Evolutionary conservation across 2,113 vertebrate genomes (phyloP).

Genomic region (Archocentrus centrarchus): DNA sequence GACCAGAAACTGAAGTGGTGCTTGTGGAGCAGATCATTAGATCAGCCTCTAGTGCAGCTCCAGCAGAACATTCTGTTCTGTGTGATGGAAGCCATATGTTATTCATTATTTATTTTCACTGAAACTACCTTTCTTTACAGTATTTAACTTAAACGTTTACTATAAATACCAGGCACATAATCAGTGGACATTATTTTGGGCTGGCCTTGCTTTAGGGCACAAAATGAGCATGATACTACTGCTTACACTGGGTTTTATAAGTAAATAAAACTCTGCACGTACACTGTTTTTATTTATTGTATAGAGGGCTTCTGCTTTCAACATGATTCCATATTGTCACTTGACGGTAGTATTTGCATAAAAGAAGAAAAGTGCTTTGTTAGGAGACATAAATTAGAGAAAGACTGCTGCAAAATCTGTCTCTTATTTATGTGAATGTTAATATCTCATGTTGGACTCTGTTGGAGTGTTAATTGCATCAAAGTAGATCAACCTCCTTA

Average conservation of each 20-base stretch:
- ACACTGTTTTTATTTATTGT: neutral
- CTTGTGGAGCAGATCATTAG: slow-evolving; percentile 44
- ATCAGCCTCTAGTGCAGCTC: slow-evolving; percentile 38
- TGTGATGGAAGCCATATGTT: slow-evolving; percentile 65
- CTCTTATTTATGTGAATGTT: slow-evolving; percentile 27
- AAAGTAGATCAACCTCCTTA: slow-evolving; percentile 11
- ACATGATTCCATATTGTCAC: neutral
- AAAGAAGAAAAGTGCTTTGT: slow-evolving; percentile 10
- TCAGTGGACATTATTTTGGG: neutral
- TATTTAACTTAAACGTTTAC: slow-evolving; percentile 16
- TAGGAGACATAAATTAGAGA: slow-evolving; percentile 26
- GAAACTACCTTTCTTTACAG: slow-evolving; percentile 3
- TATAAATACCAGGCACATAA: neutral
- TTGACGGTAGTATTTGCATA: slow-evolving; percentile 6
- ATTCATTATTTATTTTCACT: slow-evolving; percentile 68
- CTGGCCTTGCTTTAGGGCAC: neutral
- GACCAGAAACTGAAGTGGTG: slow-evolving; percentile 40
- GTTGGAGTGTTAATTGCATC: slow-evolving; percentile 26
- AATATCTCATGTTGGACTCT: slow-evolving; percentile 10
- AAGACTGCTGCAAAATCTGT: slow-evolving; percentile 8
- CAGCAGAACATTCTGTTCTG: slow-evolving; percentile 78
- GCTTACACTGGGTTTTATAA: neutral
- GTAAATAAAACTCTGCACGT: neutral
- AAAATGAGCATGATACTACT: neutral
- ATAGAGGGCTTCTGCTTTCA: neutral